These are phyloP conservation scores for Rhinopomastus cyanomelas DNA, from an alignment of 2,113 vertebrate species.

Conservation along the genomic window DNA sequence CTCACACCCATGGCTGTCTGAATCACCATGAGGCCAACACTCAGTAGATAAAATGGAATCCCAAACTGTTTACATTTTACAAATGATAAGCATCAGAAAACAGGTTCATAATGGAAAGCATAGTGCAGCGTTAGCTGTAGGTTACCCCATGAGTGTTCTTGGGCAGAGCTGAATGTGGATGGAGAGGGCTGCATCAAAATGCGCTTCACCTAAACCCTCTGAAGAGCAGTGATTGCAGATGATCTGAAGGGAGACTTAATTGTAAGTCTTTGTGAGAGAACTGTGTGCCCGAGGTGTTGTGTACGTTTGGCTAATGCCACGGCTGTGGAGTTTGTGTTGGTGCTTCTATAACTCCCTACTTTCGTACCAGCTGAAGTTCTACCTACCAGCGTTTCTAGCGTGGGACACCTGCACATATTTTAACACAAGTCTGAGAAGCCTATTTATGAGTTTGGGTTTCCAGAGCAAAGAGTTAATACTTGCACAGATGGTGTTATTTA, in stretches of 20 bases:
- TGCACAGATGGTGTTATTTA: neutral
- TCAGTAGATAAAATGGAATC: neutral
- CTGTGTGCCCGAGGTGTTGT: neutral
- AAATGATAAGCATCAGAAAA: neutral
- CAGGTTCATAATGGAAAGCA: neutral
- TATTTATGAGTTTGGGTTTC: neutral
- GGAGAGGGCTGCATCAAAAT: neutral
- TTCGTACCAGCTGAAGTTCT: neutral
- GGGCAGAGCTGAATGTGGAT: neutral
- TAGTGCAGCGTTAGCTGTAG: neutral
- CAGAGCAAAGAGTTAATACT: neutral
- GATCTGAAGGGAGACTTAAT: neutral
- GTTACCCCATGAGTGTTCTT: neutral
- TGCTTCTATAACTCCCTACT: neutral
- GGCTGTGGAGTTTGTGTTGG: neutral
- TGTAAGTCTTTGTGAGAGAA: neutral
- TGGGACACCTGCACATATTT: neutral
- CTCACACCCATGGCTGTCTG: rapidly evolving
- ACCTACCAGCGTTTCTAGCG: neutral
- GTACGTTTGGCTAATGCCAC: neutral
- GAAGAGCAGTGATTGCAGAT: neutral
- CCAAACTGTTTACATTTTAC: neutral
- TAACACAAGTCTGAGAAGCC: neutral
- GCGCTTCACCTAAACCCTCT: neutral
- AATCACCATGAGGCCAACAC: neutral